phyloP scores from a whole-genome alignment of 2,113 vertebrate species.

The Fregata magnificens region DNA sequence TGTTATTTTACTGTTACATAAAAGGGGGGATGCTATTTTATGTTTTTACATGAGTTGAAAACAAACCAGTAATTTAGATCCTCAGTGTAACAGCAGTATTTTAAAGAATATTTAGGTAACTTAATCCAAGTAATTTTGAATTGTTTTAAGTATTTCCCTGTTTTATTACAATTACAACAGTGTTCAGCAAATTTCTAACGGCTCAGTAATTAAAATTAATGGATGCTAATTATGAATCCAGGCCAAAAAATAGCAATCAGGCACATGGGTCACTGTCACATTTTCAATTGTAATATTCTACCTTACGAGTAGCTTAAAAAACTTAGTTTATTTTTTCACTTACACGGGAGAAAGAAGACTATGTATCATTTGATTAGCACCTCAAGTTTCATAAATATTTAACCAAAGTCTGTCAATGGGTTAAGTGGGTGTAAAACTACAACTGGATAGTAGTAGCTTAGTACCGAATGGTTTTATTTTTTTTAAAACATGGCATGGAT shows the following conservation, averaged over 20 bases:
- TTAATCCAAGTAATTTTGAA: not conserved
- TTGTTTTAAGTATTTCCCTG: not conserved
- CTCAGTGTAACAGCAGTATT: not conserved
- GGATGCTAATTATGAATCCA: not conserved
- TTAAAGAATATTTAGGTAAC: not conserved
- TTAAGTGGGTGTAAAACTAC: not conserved
- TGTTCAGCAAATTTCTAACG: not conserved
- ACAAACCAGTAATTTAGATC: not conserved
- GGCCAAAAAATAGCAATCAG: not conserved
- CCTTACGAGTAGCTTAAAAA: not conserved
- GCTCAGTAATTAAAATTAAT: not conserved
- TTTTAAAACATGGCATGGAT: not conserved
- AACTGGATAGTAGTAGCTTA: not conserved
- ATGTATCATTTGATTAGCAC: not conserved
- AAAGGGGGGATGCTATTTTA: not conserved
- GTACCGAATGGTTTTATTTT: rapidly evolving
- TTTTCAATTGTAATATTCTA: not conserved
- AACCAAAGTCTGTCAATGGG: not conserved
- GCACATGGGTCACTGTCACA: not conserved
- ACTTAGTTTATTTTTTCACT: not conserved
- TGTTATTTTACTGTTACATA: not conserved
- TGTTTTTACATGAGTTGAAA: not conserved
- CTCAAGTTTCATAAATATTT: not conserved
- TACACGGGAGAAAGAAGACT: not conserved
- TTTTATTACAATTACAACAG: not conserved